Evolutionary conservation across 2,113 vertebrate genomes (phyloP).

Genomic region (Naja naja): DNA sequence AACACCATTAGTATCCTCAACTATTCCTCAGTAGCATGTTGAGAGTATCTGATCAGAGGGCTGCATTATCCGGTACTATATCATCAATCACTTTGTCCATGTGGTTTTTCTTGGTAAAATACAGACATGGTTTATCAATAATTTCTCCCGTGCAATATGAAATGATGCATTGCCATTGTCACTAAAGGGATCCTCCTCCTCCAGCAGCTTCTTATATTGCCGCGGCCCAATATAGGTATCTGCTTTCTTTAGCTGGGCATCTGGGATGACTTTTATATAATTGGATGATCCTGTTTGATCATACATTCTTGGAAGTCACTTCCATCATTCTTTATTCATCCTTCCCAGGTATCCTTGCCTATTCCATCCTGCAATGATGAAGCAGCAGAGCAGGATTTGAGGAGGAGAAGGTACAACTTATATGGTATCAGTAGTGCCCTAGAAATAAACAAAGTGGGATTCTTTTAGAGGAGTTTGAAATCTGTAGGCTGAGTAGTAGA

Average conservation of each 20-base stretch:
- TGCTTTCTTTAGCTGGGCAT: not conserved
- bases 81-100: not conserved
- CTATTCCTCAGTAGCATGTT: not conserved
- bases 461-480: not conserved
- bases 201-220: not conserved
- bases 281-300: not conserved
- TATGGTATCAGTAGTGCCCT: not conserved
- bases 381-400: not conserved
- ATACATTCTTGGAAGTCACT: not conserved
- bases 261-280: not conserved
- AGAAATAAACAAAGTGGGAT: not conserved
- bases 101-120: not conserved
- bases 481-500: not conserved
- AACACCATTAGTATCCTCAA: not conserved
- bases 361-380: not conserved
- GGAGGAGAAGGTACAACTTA: not conserved
- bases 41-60: not conserved
- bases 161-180: not conserved
- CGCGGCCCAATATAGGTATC: not conserved
- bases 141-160: not conserved
- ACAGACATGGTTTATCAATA: not conserved
- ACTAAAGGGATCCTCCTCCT: not conserved
- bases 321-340: not conserved
- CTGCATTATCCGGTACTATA: not conserved
- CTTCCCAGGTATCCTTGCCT: not conserved